phyloP scores from a whole-genome alignment of 1,140 invertebrate species.

The Drosophila nannoptera region DNA sequence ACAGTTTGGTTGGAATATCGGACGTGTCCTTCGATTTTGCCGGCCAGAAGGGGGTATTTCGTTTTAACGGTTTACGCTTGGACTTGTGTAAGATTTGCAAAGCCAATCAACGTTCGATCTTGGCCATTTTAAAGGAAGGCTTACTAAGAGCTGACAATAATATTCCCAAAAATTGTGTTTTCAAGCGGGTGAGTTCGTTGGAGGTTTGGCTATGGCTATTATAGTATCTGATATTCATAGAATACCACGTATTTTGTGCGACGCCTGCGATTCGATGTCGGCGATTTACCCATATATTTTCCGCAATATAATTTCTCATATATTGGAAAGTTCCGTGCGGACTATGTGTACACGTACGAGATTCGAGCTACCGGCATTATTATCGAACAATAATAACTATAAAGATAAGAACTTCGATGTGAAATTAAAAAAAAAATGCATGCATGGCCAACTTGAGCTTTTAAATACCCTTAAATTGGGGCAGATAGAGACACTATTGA shows the following conservation, averaged over 20 bases:
- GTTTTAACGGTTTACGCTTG: neutral
- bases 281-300: constrained; percentile 17
- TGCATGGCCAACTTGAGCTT: neutral
- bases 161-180: constrained; percentile 21
- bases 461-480: neutral
- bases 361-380: constrained; percentile 7
- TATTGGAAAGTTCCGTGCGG: constrained; percentile 4
- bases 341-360: constrained; percentile 7
- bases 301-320: constrained; percentile 39
- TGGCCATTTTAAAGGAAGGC: constrained; percentile 12
- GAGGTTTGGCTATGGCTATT: neutral
- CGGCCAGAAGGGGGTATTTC: neutral
- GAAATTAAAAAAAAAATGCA: neutral
- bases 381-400: neutral
- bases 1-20: constrained; percentile 1
- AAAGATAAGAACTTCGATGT: neutral
- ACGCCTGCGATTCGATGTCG: constrained; percentile 11
- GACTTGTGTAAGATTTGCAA: neutral
- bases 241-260: constrained; percentile 22
- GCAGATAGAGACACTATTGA: neutral
- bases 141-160: constrained; percentile 15
- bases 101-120: neutral
- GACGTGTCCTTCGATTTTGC: neutral
- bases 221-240: constrained; percentile 6
- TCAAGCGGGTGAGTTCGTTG: constrained; percentile 7